phyloP scores from a whole-genome alignment of 1,140 invertebrate species.

The Homarus americanus region DNA sequence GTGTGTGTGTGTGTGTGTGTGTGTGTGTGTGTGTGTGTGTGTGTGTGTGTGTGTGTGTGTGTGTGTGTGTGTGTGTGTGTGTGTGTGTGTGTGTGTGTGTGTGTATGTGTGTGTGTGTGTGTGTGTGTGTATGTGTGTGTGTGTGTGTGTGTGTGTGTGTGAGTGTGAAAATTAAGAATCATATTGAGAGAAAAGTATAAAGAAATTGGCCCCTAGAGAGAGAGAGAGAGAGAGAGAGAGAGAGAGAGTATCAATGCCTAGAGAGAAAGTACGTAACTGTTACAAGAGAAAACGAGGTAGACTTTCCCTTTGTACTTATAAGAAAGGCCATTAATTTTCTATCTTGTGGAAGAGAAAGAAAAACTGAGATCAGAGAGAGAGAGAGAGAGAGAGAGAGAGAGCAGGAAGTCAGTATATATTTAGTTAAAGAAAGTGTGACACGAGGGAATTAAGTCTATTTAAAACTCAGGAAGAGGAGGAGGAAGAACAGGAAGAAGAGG shows the following conservation, averaged over 20 bases:
- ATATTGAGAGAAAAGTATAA: neutral
- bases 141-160: neutral
- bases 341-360: too few relatives aligned
- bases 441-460: too few relatives aligned
- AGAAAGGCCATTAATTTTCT: too few relatives aligned
- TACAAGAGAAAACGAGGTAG: neutral
- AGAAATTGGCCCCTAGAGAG: neutral
- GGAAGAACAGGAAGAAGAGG: too few relatives aligned
- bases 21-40: slow-evolving; percentile 3
- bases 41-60: neutral
- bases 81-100: neutral
- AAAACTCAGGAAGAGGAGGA: too few relatives aligned
- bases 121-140: neutral
- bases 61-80: neutral
- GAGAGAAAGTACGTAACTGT: neutral
- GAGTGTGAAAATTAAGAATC: neutral
- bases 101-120: neutral
- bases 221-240: neutral
- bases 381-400: too few relatives aligned
- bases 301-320: neutral
- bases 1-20: neutral
- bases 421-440: too few relatives aligned
- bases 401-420: too few relatives aligned
- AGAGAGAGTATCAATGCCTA: neutral
- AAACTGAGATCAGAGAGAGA: too few relatives aligned